Conservation (phyloP, 1,140 invertebrate genomes). For the Drosophila ohnishii region DNA sequence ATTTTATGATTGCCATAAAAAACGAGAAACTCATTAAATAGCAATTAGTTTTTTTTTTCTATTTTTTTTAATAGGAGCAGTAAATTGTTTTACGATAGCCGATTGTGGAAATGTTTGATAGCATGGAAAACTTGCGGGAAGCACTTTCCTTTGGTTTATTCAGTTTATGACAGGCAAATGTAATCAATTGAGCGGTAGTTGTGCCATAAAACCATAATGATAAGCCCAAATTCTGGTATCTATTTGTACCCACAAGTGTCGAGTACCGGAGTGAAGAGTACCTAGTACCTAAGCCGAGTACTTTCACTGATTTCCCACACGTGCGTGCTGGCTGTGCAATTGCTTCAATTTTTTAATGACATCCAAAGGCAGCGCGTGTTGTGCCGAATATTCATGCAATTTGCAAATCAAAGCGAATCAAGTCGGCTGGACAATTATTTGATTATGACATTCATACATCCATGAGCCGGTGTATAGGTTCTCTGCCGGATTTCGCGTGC, state of each 20-base stretch:
- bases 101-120: conserved; percentile 33
- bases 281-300: background rate
- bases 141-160: conserved; percentile 22
- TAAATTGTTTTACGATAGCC: conserved; percentile 19
- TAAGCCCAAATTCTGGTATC: conserved; percentile 1
- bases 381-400: conserved; percentile 53
- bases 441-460: conserved; percentile 44
- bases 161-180: conserved; percentile 1
- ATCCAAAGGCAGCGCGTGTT: conserved; percentile 30
- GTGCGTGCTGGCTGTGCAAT: conserved; percentile 40
- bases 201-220: conserved; percentile 43
- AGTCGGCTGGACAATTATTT: conserved; percentile 56
- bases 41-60: conserved; percentile 17
- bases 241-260: background rate
- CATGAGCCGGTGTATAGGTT: conserved; percentile 14
- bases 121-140: conserved; percentile 16
- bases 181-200: conserved; percentile 46
- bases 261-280: background rate
- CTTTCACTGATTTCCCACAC: conserved; percentile 47
- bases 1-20: conserved; percentile 21
- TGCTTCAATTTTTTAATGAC: conserved; percentile 38
- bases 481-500: conserved; percentile 60
- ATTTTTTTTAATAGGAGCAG: background rate
- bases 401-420: conserved; percentile 61
- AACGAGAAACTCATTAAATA: conserved; percentile 39